Evolutionary conservation across 2,113 vertebrate genomes (phyloP).

Genomic region (Oceanodroma tethys): DNA sequence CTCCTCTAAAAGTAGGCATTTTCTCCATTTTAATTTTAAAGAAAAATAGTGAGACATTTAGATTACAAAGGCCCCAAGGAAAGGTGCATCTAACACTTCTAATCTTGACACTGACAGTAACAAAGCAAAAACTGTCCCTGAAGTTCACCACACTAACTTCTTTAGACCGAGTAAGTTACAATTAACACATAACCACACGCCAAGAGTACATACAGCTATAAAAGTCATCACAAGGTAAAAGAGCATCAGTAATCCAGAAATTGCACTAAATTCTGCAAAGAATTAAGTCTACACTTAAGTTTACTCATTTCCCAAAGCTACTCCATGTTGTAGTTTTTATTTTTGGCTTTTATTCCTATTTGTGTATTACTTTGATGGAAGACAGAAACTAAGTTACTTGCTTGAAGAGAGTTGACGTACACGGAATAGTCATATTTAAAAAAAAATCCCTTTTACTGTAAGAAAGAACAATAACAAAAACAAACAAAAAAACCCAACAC

Average conservation of each 20-base stretch:
- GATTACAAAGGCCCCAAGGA: neutral
- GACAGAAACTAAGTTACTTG: neutral
- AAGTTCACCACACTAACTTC: neutral
- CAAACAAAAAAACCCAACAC: neutral
- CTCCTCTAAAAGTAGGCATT: too few species aligned
- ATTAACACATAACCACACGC: neutral
- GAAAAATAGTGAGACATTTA: neutral
- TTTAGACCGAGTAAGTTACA: neutral
- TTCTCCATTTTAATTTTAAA: neutral
- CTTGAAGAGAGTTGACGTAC: neutral
- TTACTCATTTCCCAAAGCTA: neutral
- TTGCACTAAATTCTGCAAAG: neutral
- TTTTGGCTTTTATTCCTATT: neutral
- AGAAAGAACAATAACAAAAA: neutral
- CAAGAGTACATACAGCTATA: neutral
- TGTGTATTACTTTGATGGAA: neutral
- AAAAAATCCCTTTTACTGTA: neutral
- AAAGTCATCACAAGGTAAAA: neutral
- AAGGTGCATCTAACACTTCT: neutral
- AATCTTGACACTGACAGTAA: neutral
- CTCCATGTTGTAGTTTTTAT: neutral
- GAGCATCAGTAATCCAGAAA: neutral
- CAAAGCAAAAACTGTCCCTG: neutral
- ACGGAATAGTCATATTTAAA: neutral
- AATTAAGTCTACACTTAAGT: neutral